Evolutionary conservation across 2,888 invertebrate species (phyloP).

Genomic region (Bellardia pandia): DNA sequence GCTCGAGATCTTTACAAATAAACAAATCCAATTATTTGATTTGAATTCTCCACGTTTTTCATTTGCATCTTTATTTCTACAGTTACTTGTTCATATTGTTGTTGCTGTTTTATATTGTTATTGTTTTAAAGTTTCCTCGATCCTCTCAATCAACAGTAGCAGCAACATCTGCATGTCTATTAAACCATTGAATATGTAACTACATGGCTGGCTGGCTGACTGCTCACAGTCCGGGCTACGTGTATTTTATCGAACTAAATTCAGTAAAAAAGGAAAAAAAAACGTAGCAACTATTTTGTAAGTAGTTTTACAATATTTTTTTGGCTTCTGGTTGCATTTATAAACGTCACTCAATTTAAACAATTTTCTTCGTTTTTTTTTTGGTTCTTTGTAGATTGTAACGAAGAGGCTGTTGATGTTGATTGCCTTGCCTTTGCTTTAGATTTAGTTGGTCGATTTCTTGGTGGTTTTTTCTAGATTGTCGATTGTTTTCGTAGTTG

Average conservation of each 20-base stretch:
- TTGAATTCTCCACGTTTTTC: constrained; percentile 18
- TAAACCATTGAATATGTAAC: constrained; percentile 46
- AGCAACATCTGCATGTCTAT: constrained; percentile 46
- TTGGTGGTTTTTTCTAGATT: constrained; percentile 19
- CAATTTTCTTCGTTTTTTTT: constrained; percentile 11
- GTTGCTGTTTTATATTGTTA: constrained; percentile 17
- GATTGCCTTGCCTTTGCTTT: not conserved
- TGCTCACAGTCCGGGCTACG: constrained; percentile 40
- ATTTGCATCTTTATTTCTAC: not conserved
- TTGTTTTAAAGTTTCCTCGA: constrained; percentile 62
- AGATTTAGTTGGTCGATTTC: constrained; percentile 19
- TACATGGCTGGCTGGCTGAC: constrained; percentile 21
- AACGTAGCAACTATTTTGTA: constrained; percentile 27
- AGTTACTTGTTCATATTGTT: constrained; percentile 35
- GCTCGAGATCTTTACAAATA: constrained; percentile 45
- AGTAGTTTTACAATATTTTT: constrained; percentile 58
- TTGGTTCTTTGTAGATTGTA: constrained; percentile 1
- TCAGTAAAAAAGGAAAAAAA: not conserved
- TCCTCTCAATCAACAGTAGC: constrained; percentile 69
- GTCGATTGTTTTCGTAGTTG: constrained; percentile 24
- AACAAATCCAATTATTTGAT: constrained; percentile 62
- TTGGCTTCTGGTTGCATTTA: constrained; percentile 71
- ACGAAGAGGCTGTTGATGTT: constrained; percentile 32
- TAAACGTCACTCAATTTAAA: constrained; percentile 70
- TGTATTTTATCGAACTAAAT: constrained; percentile 60